Evolutionary conservation across 53 echinoderm and acorn worm genomes (phyloP).

Genomic region (Hippasteria phrygiana): DNA sequence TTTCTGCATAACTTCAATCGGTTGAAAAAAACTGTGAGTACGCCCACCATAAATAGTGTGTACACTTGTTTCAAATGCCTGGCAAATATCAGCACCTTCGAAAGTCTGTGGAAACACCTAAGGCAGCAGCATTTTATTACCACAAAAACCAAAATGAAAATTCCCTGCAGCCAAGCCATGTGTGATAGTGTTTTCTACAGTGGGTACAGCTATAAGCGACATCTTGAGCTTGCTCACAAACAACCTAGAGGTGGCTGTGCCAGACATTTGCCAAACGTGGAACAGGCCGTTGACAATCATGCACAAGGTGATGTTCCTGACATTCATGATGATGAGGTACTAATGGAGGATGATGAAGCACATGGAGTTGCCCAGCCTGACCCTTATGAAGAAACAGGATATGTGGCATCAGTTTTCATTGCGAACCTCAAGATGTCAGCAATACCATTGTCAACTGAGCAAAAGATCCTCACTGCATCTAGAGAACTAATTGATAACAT

Average conservation of each 20-base stretch:
- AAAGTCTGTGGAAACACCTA: conserved; percentile 18
- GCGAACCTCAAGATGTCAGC: conserved; percentile 9
- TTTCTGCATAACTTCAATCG: not conserved
- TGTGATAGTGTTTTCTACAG: too few relatives aligned
- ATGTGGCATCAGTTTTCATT: conserved; percentile 2
- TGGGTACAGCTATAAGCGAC: too few relatives aligned
- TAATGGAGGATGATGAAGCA: not conserved
- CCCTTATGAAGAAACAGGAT: not conserved
- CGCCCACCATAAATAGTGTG: not conserved
- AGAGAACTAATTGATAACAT: conserved; percentile 16
- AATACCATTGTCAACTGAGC: conserved; percentile 1
- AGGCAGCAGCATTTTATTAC: not conserved
- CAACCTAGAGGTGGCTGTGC: too few relatives aligned
- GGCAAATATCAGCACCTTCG: not conserved
- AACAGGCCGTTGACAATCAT: not conserved
- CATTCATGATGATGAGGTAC: not conserved
- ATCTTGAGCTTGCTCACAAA: too few relatives aligned
- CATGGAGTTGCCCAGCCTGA: not conserved
- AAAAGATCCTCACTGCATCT: conserved; percentile 14
- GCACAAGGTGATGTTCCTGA: not conserved
- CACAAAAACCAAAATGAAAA: not conserved
- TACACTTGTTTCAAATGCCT: conserved; percentile 12
- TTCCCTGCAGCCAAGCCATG: too few relatives aligned
- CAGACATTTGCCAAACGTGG: too few relatives aligned
- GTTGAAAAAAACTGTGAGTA: not conserved